Evolutionary conservation across 2,797 vertebrate genomes (phyloP), one percentile per base, ranked within the genome.

Genomic region (Hyperoplus immaculatus): DNA sequence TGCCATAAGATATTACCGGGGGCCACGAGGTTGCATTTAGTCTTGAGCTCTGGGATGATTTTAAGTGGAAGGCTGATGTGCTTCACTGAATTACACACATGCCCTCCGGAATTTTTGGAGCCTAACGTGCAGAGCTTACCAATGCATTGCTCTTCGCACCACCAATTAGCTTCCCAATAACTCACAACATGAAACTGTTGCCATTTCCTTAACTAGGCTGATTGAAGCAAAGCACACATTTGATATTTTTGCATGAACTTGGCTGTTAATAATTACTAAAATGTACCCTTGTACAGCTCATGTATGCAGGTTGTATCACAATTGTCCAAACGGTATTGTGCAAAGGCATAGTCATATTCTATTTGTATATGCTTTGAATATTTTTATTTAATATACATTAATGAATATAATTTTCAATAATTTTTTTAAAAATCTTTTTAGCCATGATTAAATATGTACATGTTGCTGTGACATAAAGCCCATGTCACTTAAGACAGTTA

Each of bases 1-100:
- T 84, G 74, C 71, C 67, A 75, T 70, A 74, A 74, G 67, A 82
- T 81, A 72, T 69, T 68, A 81, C 72, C 55, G 53, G 50, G 65
- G 69, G 82, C 69, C 66, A 60, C 38, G 21, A 69, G 65, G 80
- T 81, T 62, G n/a, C 60, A 18, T 50, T 82, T 80, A 51, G 54
- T 72, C 63, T 69, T 8, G 11, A 42, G 61, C 18, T 69, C 21
- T 18, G 15, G 38, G 42, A 55, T 50, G 56, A 80, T 18, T 66
- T 36, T 14, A 61, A 85, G 57, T 36, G 47, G 77, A 60, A 54
- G 57, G 78, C 59, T 50, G 42, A 21, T 62, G 6, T n/a, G 29
- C 45, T 43, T 67, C 60, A 9, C 67, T 73, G 38, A 62, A 78
- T 80, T 18, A 57, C 60, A 42, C 66, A 72, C 63, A 61, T 8